These are phyloP conservation scores for Zapus hudsonius DNA, from an alignment of 2,113 vertebrate species.

Conservation along the genomic window DNA sequence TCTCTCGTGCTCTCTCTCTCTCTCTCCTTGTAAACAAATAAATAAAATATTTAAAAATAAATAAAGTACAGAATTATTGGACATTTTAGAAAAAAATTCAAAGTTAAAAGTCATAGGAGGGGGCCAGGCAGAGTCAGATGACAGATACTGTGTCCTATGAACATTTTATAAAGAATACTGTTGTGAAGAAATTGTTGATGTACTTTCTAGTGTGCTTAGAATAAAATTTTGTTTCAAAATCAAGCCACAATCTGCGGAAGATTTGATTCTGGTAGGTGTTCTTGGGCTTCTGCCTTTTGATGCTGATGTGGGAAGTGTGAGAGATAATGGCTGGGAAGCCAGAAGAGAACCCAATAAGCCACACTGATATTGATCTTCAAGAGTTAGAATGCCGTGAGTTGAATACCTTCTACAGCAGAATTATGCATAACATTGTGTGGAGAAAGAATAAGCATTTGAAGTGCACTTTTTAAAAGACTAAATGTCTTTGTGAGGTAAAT, in stretches of 20 bases:
- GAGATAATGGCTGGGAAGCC: conserved; percentile 17
- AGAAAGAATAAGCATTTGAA: conserved; percentile 1
- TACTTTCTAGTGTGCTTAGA: conserved; percentile 18
- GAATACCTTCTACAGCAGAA: conserved; percentile 61
- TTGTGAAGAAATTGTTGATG: conserved; percentile 24
- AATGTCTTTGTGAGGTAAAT: conserved; percentile 38
- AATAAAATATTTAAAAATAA: too few relatives aligned
- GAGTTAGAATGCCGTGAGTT: conserved; percentile 41
- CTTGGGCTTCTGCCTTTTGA: conserved; percentile 57
- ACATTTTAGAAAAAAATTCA: neutral
- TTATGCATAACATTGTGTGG: conserved; percentile 46
- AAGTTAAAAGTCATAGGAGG: neutral
- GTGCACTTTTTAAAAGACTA: conserved; percentile 32
- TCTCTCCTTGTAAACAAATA: too few relatives aligned
- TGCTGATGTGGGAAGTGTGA: conserved; percentile 46
- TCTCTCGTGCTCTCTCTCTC: too few relatives aligned
- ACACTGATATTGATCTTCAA: conserved; percentile 76
- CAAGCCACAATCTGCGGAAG: neutral
- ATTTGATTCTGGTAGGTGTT: neutral
- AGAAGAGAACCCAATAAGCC: conserved; percentile 61
- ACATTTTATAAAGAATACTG: conserved; percentile 34
- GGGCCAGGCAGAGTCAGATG: conserved; percentile 24
- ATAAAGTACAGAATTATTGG: neutral
- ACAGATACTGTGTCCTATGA: conserved; percentile 5
- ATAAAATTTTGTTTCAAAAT: conserved; percentile 42